These are phyloP conservation scores for Siphamia tubifer DNA, from an alignment of 2,113 vertebrate genomes.

Conservation along the genomic window DNA sequence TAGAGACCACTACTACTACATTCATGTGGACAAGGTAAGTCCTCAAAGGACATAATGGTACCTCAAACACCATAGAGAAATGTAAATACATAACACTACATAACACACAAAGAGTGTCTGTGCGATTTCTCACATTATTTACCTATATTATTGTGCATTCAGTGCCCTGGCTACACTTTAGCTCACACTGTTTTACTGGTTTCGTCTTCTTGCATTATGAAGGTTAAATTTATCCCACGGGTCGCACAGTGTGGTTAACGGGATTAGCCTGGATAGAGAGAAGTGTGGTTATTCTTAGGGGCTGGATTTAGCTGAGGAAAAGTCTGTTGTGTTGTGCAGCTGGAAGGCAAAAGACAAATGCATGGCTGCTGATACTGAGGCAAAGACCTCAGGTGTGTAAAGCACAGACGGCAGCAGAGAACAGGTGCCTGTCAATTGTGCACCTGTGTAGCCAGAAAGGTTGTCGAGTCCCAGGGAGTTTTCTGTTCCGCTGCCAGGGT, in stretches of 20 bases:
- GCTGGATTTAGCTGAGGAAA: slow-evolving; percentile 39
- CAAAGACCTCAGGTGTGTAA: slow-evolving; percentile 20
- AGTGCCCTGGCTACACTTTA: too few species aligned
- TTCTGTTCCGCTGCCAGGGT: slow-evolving; percentile 41
- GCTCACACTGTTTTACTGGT: background rate
- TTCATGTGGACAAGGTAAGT: slow-evolving; percentile 94
- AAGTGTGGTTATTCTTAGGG: slow-evolving; percentile 61
- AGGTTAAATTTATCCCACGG: slow-evolving; percentile 36
- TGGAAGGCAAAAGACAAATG: slow-evolving; percentile 25
- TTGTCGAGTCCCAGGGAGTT: background rate
- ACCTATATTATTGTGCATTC: too few species aligned
- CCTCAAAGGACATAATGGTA: background rate
- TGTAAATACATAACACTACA: too few species aligned
- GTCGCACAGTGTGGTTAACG: slow-evolving; percentile 37
- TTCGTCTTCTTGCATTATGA: slow-evolving; percentile 13
- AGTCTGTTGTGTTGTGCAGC: slow-evolving; percentile 20
- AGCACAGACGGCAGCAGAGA: background rate
- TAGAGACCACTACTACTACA: slow-evolving; percentile 93
- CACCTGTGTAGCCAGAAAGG: slow-evolving; percentile 44
- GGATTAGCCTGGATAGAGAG: slow-evolving; percentile 63
- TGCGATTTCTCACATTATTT: too few species aligned
- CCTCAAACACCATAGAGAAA: background rate
- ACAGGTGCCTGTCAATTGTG: slow-evolving; percentile 5
- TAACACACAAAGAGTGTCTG: too few species aligned
- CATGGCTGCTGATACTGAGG: background rate